A percentile compares a stretch with the other conserved stretches of the same genome.
These are phyloP conservation scores for Otus sunia DNA, from an alignment of 2,113 vertebrate species.

Conservation along the genomic window DNA sequence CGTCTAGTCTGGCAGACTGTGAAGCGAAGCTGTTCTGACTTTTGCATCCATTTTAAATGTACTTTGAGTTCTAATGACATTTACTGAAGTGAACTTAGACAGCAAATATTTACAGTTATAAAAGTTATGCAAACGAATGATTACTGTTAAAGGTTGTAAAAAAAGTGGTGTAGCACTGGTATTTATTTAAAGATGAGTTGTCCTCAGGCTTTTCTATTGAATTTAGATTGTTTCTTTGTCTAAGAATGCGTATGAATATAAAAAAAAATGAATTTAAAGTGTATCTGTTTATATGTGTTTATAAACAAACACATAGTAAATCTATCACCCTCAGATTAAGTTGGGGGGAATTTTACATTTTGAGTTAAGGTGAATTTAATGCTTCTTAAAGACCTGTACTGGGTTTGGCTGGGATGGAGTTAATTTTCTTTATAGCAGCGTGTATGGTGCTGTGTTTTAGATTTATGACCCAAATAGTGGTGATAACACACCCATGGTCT, in stretches of 20 bases:
- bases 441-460: not conserved
- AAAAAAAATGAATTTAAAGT: not conserved
- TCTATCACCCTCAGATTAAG: not conserved
- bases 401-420: not conserved
- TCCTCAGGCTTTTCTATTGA: not conserved
- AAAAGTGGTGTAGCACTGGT: not conserved
- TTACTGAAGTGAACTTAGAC: not conserved
- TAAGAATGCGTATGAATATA: not conserved
- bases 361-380: not conserved
- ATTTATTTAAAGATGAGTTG: not conserved
- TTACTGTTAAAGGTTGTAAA: not conserved
- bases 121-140: not conserved
- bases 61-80: not conserved
- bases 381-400: not conserved
- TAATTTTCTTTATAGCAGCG: not conserved
- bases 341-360: not conserved
- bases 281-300: not conserved
- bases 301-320: not conserved
- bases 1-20: not conserved
- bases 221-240: not conserved
- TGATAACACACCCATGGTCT: not conserved
- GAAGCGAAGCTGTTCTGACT: not conserved
- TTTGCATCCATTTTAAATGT: not conserved
- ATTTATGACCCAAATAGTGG: not conserved
- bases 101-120: not conserved